Evolutionary conservation across 2,113 vertebrate genomes (phyloP), one percentile per base, ranked within the genome.

Genomic region (Xiphophorus hellerii): DNA sequence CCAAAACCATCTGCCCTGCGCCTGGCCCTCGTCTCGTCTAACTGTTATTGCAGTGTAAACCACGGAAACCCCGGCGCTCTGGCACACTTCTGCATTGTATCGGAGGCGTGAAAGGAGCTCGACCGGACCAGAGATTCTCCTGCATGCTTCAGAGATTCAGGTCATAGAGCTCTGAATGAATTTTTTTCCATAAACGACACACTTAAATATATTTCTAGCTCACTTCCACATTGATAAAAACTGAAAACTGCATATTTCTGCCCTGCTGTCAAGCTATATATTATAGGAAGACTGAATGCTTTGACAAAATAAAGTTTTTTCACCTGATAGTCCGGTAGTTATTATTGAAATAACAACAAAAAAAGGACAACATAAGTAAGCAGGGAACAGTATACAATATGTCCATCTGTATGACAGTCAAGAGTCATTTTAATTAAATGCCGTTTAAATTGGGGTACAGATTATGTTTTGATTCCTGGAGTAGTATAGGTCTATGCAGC

Each of bases 1-100:
- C 81, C 87, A 83, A 73, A 85, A 81, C 86, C 92, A 88, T 88
- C 89, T 91, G 88, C 82, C 83, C 81, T 78, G 28, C 33, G 81
- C 80, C 83, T 86, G 81, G 84, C 84, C 81, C 67, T 71, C 65
- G 33, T 84, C 83, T 84, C 73, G 66, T 82, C 66, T 64, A 70
- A 84, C 80, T 87, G 86, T 90, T 85, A 71, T 87, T 89, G 69
- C 78, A 80, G 71, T 71, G 84, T 76, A 85, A 87, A 89, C 78
- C 85, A 84, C 67, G 44, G 80, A 83, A 88, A 74, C 82, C 87
- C 83, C 22, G 54, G 73, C 15, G 82, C 77, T 89, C 77, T 89
- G 90, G 87, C 90, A 88, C 83, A 62, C 86, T 77, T 76, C 80
- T 1, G 54, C 27, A 87, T 88, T 87, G 89, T 90, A 72, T 84